These are phyloP conservation scores for Sinocyclocheilus anophthalmus DNA, from an alignment of 2,113 vertebrate species.

Conservation along the genomic window DNA sequence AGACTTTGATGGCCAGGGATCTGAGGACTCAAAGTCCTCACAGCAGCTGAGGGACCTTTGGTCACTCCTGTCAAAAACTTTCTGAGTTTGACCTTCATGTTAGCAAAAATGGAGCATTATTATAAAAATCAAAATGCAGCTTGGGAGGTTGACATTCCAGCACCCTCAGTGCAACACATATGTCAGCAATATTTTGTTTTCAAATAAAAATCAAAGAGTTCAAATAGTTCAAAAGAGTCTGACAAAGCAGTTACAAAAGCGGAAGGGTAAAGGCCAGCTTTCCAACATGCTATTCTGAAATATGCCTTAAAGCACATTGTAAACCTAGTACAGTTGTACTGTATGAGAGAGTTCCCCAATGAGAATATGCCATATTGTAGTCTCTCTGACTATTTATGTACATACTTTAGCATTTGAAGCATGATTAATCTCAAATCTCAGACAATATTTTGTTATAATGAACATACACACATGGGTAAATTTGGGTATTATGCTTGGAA, in stretches of 20 bases:
- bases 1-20: constrained; percentile 13
- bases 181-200: neutral
- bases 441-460: neutral
- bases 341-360: neutral
- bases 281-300: neutral
- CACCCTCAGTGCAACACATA: neutral
- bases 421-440: neutral
- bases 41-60: neutral
- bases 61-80: neutral
- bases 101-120: neutral
- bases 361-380: neutral
- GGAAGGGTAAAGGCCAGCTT: neutral
- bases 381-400: neutral
- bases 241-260: neutral
- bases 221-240: neutral
- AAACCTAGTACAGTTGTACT: neutral
- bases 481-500: neutral
- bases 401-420: constrained; percentile 27
- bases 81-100: constrained; percentile 27
- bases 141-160: neutral
- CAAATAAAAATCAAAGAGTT: neutral
- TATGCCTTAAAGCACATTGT: neutral
- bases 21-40: constrained; percentile 1
- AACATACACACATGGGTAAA: neutral
- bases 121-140: neutral